Percentiles rank a stretch among this genome's conserved stretches.
Evolutionary conservation across 2,113 vertebrate genomes (phyloP).

Genomic region (Tachysurus fulvidraco): DNA sequence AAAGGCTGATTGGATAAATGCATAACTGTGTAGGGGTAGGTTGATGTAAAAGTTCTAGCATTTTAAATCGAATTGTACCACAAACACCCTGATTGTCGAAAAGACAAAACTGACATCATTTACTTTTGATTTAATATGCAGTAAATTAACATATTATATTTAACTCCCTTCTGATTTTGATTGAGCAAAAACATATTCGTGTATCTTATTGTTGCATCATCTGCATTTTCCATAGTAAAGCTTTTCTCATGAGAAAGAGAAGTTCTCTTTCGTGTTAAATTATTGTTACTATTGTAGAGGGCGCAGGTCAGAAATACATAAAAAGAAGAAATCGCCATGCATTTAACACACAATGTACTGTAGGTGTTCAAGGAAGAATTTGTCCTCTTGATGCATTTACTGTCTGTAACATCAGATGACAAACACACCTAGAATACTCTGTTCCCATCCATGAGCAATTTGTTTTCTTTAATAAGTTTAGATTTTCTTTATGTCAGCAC

Average conservation of each 20-base stretch:
- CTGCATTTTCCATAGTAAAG: not conserved
- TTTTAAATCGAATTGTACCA: not conserved
- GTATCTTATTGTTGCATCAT: not conserved
- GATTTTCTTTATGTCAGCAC: slow-evolving; percentile 45
- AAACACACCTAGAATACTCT: not conserved
- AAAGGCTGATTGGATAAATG: not conserved
- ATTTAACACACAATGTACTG: not conserved
- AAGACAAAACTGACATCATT: not conserved
- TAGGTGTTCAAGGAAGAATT: not conserved
- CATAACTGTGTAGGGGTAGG: not conserved
- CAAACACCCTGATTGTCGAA: not conserved
- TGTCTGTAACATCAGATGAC: not conserved
- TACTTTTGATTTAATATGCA: not conserved
- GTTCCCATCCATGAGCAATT: not conserved
- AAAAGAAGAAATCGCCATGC: not conserved
- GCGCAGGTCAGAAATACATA: not conserved
- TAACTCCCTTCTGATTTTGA: not conserved
- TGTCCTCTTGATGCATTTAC: not conserved
- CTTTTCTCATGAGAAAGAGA: not conserved
- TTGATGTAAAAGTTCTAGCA: not conserved
- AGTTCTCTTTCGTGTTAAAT: not conserved
- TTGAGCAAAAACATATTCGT: not conserved
- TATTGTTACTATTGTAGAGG: not conserved
- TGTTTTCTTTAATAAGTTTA: slow-evolving; percentile 13
- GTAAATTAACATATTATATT: not conserved